A percentile compares a stretch with the other conserved stretches of the same genome.
phyloP scores from a whole-genome alignment of 2,888 invertebrate species.

The Drosophila phalerata region DNA sequence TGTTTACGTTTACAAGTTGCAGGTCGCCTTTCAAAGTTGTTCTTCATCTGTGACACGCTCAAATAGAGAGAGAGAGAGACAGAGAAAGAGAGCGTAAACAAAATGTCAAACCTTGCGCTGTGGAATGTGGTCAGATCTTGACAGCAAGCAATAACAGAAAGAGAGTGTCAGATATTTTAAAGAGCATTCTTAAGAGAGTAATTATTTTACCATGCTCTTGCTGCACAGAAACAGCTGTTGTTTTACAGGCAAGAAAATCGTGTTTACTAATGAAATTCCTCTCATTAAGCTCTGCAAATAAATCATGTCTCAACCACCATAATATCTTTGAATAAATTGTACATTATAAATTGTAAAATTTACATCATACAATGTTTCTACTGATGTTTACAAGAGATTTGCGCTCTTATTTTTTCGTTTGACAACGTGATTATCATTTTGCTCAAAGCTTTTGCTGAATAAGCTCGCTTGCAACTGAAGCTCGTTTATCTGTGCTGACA shows the following conservation, averaged over 20 bases:
- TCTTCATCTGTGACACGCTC: slow-evolving; percentile 25
- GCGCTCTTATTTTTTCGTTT: slow-evolving; percentile 16
- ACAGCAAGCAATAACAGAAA: slow-evolving; percentile 15
- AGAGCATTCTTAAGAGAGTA: slow-evolving; percentile 21
- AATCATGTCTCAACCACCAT: neutral
- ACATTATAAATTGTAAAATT: neutral
- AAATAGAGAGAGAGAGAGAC: slow-evolving; percentile 14
- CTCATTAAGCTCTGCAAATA: neutral
- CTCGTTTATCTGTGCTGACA: slow-evolving; percentile 31
- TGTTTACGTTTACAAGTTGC: slow-evolving; percentile 55
- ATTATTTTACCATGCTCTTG: slow-evolving; percentile 3
- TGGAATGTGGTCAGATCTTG: slow-evolving; percentile 49
- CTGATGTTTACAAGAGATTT: slow-evolving; percentile 26
- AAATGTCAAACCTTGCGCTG: slow-evolving; percentile 51
- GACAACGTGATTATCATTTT: slow-evolving; percentile 10
- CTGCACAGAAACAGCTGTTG: slow-evolving; percentile 57
- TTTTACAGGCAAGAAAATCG: slow-evolving; percentile 1
- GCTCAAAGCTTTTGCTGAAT: slow-evolving; percentile 58
- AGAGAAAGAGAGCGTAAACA: slow-evolving; percentile 32
- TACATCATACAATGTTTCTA: neutral
- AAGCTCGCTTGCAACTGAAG: slow-evolving; percentile 46
- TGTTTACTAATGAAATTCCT: slow-evolving; percentile 3
- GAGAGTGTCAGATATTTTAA: slow-evolving; percentile 15
- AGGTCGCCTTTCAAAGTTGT: slow-evolving; percentile 36
- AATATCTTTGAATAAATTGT: slow-evolving; percentile 1